Evolutionary conservation across 2,797 vertebrate genomes (phyloP), one percentile per base, ranked within the genome.

Genomic region (Synanceia verrucosa): DNA sequence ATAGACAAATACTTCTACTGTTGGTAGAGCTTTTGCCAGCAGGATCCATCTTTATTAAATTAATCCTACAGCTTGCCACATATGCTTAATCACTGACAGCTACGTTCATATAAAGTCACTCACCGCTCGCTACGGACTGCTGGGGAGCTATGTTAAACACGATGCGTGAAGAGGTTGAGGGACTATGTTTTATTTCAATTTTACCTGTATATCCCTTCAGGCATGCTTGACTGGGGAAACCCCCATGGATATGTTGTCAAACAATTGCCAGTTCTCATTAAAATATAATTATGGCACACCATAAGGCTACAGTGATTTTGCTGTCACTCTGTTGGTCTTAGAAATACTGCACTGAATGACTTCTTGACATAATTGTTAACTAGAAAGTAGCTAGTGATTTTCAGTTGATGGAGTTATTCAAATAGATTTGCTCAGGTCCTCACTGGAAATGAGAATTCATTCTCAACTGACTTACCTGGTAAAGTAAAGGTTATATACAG

Each of bases 31-130:
- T 57, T 82, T 70, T 66, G 44, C 43, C 48, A 69, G 59, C 51
- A 26, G 9, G 41, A 76, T 74, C 37, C 26, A 70, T 80, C 66
- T 81, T 76, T 58, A 79, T 88, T 78, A 64, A 81, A 82, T 84
- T 55, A 84, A 87, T 86, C 61, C 65, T 77, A 65, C 73, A 31
- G 60, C 68, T 74, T 67, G 48, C 77, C 56, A 64, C 73, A 73
- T 83, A 77, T 77, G 46, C 61, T 87, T 86, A 84, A 90, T 91
- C 86, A 89, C 70, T 76, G 85, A 81, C 56, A 74, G 65, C 65
- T 48, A 57, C 43, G 70, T 66, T 79, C 56, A 44, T 68, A 81
- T 87, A 83, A 80, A 86, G 78, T 70, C 83, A 73, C n/a, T n/a
- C n/a, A n/a, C n/a, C n/a, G n/a, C n/a, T n/a, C n/a, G n/a, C n/a